A percentile compares a stretch with the other conserved stretches of the same genome.
Evolutionary conservation across 1,140 invertebrate genomes (phyloP).

Genomic region (Conopomorpha cramerella): DNA sequence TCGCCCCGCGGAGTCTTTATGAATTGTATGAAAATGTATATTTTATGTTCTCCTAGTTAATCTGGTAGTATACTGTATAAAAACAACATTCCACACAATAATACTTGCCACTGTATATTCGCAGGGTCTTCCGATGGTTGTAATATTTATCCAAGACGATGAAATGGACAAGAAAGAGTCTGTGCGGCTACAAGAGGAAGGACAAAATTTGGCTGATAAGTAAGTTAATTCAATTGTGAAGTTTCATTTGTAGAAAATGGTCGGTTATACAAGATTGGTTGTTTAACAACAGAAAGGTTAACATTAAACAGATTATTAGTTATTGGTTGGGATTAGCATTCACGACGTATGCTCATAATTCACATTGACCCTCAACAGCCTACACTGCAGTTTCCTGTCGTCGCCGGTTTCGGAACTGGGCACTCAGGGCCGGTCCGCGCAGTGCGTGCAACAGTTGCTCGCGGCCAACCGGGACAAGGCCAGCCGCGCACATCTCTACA

Average conservation of each 20-base stretch:
- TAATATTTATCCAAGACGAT: constrained; percentile 87
- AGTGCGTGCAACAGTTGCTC: constrained; percentile 75
- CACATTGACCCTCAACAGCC: constrained; percentile 64
- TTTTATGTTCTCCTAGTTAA: no score
- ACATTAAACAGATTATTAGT: no score
- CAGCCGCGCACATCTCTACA: constrained; percentile 67
- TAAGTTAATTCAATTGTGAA: constrained; percentile 32
- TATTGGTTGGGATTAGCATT: no score
- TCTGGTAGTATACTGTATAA: no score
- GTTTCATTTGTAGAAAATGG: no score
- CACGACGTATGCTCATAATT: no score
- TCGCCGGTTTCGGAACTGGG: constrained; percentile 71
- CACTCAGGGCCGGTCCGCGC: constrained; percentile 68
- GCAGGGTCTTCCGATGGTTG: constrained; percentile 85
- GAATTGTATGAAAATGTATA: no score
- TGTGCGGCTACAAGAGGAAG: constrained; percentile 82
- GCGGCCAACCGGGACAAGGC: constrained; percentile 76
- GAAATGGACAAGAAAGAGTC: constrained; percentile 82
- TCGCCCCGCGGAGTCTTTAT: no score
- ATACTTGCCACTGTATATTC: no score
- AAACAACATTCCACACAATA: no score
- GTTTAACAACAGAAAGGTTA: no score
- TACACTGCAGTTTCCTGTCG: constrained; percentile 88
- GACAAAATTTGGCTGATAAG: constrained; percentile 88
- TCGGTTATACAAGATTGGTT: no score